Evolutionary conservation across 1,140 invertebrate species (phyloP).

Genomic region (Drosophila albomicans): DNA sequence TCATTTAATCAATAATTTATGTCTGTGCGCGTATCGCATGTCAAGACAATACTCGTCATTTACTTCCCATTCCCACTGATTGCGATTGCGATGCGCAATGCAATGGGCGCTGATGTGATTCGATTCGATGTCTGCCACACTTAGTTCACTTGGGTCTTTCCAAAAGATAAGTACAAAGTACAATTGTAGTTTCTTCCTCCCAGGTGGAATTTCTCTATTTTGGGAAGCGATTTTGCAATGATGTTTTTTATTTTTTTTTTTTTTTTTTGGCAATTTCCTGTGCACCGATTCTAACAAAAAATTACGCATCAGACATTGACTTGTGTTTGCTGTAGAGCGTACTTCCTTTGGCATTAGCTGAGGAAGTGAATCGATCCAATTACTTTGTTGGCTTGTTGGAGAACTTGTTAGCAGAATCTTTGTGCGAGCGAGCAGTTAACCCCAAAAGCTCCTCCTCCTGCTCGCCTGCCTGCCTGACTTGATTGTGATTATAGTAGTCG

Average conservation of each 20-base stretch:
- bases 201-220: conserved; percentile 8
- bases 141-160: neutral
- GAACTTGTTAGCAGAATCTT: conserved; percentile 15
- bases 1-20: conserved; percentile 67
- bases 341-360: conserved; percentile 33
- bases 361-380: conserved; percentile 47
- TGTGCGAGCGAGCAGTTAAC: neutral
- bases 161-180: neutral
- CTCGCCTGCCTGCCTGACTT: conserved; percentile 59
- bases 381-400: conserved; percentile 7
- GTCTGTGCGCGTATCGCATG: conserved; percentile 44
- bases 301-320: neutral
- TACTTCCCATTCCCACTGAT: conserved; percentile 67
- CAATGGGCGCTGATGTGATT: neutral
- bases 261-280: conserved; percentile 38
- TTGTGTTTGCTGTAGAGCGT: conserved; percentile 8
- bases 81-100: conserved; percentile 30
- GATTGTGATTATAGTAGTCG: conserved; percentile 70
- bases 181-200: neutral
- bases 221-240: conserved; percentile 19
- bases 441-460: conserved; percentile 1
- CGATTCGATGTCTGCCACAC: too few relatives aligned
- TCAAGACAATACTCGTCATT: conserved; percentile 52
- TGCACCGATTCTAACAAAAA: neutral
- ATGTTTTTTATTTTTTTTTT: too few relatives aligned